Conservation (phyloP, 35 echinoderm and acorn worm species). For the Ophioderma brevispina region DNA sequence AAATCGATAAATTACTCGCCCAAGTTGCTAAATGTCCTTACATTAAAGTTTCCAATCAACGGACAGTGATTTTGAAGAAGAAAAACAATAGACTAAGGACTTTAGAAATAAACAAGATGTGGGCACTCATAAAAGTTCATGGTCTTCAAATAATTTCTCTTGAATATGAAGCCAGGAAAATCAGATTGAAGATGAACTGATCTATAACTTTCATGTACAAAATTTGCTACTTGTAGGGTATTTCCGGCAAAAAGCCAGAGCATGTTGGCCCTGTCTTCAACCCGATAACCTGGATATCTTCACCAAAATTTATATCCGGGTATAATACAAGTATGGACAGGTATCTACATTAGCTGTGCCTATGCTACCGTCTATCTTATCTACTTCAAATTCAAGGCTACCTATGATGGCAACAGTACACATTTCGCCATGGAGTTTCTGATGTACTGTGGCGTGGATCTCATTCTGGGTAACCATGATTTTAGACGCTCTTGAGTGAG, state of each 20-base stretch:
- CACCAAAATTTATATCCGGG: constrained; percentile 90
- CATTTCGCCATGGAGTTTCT: constrained; percentile 92
- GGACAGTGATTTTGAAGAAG: too few species aligned
- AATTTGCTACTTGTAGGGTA: too few species aligned
- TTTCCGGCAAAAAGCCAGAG: constrained; percentile 98
- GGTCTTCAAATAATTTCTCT: too few species aligned
- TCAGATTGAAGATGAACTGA: too few species aligned
- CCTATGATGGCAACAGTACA: constrained; percentile 97
- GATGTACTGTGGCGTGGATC: constrained; percentile 85
- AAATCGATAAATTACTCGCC: too few species aligned
- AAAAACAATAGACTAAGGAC: too few species aligned
- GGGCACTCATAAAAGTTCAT: too few species aligned
- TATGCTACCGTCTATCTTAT: constrained; percentile 89
- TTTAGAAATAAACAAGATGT: too few species aligned
- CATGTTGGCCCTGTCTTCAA: constrained; percentile 97
- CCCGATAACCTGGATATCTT: constrained; percentile 94
- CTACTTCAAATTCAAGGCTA: constrained; percentile 98
- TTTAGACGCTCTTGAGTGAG: constrained; percentile 89
- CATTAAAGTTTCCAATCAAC: too few species aligned
- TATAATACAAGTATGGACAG: constrained; percentile 96
- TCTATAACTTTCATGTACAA: too few species aligned
- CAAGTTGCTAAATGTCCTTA: too few species aligned
- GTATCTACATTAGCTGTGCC: constrained; percentile 80
- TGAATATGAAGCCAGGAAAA: too few species aligned
- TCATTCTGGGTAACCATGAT: constrained; percentile 97